A percentile compares a stretch with the other conserved stretches of the same genome.
Evolutionary conservation across 2,797 vertebrate species (phyloP).

Genomic region (Enteromius radiatus): DNA sequence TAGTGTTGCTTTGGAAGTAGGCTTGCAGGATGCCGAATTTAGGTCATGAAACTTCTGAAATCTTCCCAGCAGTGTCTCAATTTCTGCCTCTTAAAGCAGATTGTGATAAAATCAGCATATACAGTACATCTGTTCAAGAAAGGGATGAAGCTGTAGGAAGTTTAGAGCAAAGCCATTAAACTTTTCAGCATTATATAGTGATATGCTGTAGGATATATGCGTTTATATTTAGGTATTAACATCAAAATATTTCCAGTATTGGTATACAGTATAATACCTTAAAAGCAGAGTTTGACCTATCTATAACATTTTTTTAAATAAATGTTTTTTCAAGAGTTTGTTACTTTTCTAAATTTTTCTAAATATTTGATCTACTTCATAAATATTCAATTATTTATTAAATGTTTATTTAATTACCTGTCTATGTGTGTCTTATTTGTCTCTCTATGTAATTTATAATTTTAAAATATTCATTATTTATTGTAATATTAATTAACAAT

Average conservation of each 20-base stretch:
- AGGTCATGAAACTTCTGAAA: constrained; percentile 20
- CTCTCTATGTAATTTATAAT: too few species aligned
- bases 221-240: neutral
- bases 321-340: too few species aligned
- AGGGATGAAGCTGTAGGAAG: neutral
- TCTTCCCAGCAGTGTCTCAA: neutral
- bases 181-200: neutral
- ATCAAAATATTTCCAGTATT: neutral
- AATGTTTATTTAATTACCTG: neutral
- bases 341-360: too few species aligned
- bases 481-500: too few species aligned
- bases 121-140: neutral
- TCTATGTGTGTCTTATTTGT: neutral
- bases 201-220: neutral
- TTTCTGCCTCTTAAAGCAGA: neutral
- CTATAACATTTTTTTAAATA: too few species aligned
- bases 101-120: neutral
- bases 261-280: neutral
- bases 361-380: too few species aligned
- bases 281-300: too few species aligned
- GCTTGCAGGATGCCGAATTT: constrained; percentile 45
- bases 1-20: constrained; percentile 60
- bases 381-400: too few species aligned
- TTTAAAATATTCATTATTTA: too few species aligned
- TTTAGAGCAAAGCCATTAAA: neutral